These are phyloP conservation scores for Temnothorax ravouxi DNA, from an alignment of 2,888 invertebrate species.

Conservation along the genomic window DNA sequence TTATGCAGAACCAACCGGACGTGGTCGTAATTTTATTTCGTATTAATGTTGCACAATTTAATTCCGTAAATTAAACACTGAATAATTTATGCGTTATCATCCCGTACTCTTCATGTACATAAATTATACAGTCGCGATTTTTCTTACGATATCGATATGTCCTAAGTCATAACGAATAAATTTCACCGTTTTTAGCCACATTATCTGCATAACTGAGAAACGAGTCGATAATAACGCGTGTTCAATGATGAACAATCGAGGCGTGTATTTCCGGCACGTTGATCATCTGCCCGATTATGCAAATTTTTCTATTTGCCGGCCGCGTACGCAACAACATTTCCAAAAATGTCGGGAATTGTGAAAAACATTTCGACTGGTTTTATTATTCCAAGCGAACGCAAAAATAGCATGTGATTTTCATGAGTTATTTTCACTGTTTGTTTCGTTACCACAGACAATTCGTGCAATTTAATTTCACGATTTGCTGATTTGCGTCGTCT, in stretches of 20 bases:
- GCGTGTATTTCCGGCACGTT: conserved; percentile 59
- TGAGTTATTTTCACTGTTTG: conserved; percentile 60
- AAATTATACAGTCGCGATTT: conserved; percentile 18
- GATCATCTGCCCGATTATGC: conserved; percentile 66
- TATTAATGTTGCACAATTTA: conserved; percentile 30
- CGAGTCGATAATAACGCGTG: conserved; percentile 3
- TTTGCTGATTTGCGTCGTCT: conserved; percentile 12
- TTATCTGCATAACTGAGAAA: conserved; percentile 23
- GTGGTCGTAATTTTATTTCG: conserved; percentile 25
- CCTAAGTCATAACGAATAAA: conserved; percentile 9
- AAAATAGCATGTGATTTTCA: conserved; percentile 53
- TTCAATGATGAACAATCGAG: conserved; percentile 46
- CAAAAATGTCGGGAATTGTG: conserved; percentile 60
- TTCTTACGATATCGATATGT: neutral
- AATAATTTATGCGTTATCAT: conserved; percentile 26
- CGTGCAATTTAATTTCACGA: conserved; percentile 62
- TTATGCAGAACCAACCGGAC: neutral
- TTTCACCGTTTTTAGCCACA: neutral
- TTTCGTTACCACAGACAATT: conserved; percentile 58
- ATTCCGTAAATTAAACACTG: conserved; percentile 25
- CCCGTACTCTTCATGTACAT: neutral
- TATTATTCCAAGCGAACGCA: conserved; percentile 35
- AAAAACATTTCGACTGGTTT: conserved; percentile 58
- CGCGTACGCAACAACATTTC: conserved; percentile 29
- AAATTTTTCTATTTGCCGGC: conserved; percentile 63